Conservation (phyloP, 2,888 invertebrate genomes). For the Cephalotes varians region DNA sequence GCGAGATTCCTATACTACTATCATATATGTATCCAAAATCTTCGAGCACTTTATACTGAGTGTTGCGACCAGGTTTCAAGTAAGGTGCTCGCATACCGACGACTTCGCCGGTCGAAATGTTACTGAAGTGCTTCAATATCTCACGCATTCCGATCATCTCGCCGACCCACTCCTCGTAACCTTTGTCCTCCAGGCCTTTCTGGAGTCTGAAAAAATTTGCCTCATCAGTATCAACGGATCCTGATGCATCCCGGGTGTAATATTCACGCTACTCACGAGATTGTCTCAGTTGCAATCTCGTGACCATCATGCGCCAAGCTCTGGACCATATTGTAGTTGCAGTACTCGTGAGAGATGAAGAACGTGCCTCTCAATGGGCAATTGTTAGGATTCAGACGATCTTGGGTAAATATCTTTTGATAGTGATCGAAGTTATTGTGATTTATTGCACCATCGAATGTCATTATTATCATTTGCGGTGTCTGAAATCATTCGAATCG, state of each 20-base stretch:
- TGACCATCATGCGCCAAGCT: constrained; percentile 95
- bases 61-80: constrained; percentile 96
- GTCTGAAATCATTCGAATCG: constrained; percentile 87
- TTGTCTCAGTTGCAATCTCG: constrained; percentile 92
- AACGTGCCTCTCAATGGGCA: constrained; percentile 96
- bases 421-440: constrained; percentile 96
- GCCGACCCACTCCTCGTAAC: constrained; percentile 96
- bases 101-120: constrained; percentile 93
- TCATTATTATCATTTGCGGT: constrained; percentile 96
- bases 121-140: constrained; percentile 93
- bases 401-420: constrained; percentile 93
- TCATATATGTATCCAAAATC: constrained; percentile 97
- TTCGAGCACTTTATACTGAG: constrained; percentile 96
- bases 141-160: constrained; percentile 98
- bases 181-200: constrained; percentile 94
- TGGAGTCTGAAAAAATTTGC: constrained; percentile 87
- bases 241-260: neutral
- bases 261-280: constrained; percentile 88
- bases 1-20: constrained; percentile 95
- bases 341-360: constrained; percentile 95
- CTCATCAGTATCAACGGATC: neutral
- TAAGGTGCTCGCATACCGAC: constrained; percentile 96
- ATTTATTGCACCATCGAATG: constrained; percentile 97
- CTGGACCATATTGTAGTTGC: constrained; percentile 97
- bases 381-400: constrained; percentile 95